These are phyloP conservation scores for Choristoneura fumiferana DNA, from an alignment of 1,140 invertebrate species.

Conservation along the genomic window DNA sequence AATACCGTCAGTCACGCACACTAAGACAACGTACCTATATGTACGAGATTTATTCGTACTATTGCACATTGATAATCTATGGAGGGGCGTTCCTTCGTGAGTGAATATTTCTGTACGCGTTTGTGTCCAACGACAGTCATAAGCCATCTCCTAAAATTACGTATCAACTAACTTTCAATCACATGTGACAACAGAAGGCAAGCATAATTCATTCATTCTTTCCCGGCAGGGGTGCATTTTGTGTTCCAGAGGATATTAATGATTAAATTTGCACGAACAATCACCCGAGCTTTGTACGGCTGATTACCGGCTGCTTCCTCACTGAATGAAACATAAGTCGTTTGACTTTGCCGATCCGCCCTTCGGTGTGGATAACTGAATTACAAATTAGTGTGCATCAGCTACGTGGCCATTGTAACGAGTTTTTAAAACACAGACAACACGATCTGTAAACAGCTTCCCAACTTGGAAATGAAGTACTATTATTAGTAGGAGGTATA, in stretches of 20 bases:
- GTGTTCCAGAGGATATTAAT: conserved; percentile 34
- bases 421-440: too few species aligned
- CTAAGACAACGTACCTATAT: too few species aligned
- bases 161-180: not conserved
- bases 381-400: conserved; percentile 5
- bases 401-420: not conserved
- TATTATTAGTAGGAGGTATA: too few species aligned
- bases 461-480: too few species aligned
- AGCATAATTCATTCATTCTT: not conserved
- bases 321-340: conserved; percentile 55
- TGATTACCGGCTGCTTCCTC: conserved; percentile 42
- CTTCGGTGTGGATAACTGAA: conserved; percentile 8
- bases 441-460: too few species aligned
- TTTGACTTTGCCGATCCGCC: conserved; percentile 19
- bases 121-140: too few species aligned
- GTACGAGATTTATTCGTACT: too few species aligned
- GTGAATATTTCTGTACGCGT: too few species aligned
- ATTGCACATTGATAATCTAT: too few species aligned
- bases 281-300: conserved; percentile 43
- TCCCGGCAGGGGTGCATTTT: conserved; percentile 1
- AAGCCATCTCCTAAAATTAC: too few species aligned
- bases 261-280: conserved; percentile 69
- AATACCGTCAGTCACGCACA: too few species aligned
- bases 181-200: conserved; percentile 6
- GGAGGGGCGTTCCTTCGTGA: too few species aligned